Evolutionary conservation across 1,140 invertebrate genomes (phyloP).

Genomic region (Drosophila serrata): DNA sequence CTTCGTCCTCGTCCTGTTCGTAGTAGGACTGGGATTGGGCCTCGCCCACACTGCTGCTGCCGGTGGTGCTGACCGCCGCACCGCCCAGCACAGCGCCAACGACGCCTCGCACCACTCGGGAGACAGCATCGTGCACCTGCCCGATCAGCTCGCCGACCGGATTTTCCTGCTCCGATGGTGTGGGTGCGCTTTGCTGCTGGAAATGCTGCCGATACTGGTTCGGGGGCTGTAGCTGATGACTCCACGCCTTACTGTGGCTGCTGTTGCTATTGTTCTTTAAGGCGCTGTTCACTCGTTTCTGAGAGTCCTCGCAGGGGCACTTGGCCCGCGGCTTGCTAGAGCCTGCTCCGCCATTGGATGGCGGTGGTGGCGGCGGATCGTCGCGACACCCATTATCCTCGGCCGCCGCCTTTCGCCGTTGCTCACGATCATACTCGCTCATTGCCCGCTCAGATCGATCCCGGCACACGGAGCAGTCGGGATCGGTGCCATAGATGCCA

Average conservation of each 20-base stretch:
- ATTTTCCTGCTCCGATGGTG: slow-evolving; percentile 32
- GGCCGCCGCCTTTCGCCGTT: slow-evolving; percentile 25
- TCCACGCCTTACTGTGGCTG: background rate
- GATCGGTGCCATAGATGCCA: slow-evolving; percentile 28
- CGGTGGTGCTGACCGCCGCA: background rate
- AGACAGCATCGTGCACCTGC: slow-evolving; percentile 51
- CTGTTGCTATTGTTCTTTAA: slow-evolving; percentile 12
- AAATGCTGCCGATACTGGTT: background rate
- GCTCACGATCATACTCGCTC: slow-evolving; percentile 47
- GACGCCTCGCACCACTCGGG: slow-evolving; percentile 48
- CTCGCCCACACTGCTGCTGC: background rate
- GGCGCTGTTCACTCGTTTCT: slow-evolving; percentile 1
- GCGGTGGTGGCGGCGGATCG: slow-evolving; percentile 37
- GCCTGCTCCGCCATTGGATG: background rate
- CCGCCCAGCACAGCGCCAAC: slow-evolving; percentile 44
- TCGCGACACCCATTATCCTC: slow-evolving; percentile 21
- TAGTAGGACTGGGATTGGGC: background rate
- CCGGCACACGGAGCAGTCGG: slow-evolving; percentile 51
- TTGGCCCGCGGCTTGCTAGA: slow-evolving; percentile 31
- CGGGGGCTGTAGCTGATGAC: slow-evolving; percentile 1
- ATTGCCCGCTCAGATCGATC: slow-evolving; percentile 50
- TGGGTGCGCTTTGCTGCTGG: slow-evolving; percentile 5
- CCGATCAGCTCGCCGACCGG: slow-evolving; percentile 42
- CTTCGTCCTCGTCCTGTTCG: background rate
- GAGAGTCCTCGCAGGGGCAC: slow-evolving; percentile 62